Evolutionary conservation across 2,797 vertebrate species (phyloP).

Genomic region (Chrysolophus pictus): DNA sequence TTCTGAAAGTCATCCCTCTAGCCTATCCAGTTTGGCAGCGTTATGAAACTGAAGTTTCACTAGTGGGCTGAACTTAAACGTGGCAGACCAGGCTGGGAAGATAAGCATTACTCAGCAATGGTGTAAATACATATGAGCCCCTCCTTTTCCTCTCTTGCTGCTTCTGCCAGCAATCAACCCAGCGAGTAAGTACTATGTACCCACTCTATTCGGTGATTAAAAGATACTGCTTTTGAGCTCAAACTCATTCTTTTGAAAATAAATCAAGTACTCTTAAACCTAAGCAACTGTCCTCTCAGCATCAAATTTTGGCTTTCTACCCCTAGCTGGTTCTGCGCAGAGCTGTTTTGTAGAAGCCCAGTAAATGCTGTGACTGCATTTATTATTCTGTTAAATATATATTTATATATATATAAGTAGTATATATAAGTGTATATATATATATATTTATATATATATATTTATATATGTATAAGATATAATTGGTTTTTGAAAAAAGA

Average conservation of each 20-base stretch:
- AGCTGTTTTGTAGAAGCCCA: neutral
- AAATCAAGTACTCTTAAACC: neutral
- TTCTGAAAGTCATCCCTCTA: neutral
- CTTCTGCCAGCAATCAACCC: neutral
- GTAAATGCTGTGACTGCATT: neutral
- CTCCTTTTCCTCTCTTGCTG: neutral
- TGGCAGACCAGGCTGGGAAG: neutral
- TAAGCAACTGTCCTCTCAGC: neutral
- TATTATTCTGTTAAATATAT: neutral
- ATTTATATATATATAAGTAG: neutral
- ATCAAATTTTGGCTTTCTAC: neutral
- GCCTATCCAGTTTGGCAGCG: neutral
- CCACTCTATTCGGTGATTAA: neutral
- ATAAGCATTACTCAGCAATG: neutral
- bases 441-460: too few relatives aligned
- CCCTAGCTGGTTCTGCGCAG: neutral
- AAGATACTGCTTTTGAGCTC: neutral
- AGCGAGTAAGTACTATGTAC: neutral
- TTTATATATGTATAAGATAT: neutral
- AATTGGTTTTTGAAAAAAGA: neutral
- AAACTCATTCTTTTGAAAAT: neutral
- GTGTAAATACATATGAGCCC: neutral
- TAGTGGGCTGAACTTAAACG: neutral
- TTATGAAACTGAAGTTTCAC: neutral
- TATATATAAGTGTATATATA: neutral